Evolutionary conservation across 2,888 invertebrate species (phyloP).

Genomic region (Lithophane semibrunnea): DNA sequence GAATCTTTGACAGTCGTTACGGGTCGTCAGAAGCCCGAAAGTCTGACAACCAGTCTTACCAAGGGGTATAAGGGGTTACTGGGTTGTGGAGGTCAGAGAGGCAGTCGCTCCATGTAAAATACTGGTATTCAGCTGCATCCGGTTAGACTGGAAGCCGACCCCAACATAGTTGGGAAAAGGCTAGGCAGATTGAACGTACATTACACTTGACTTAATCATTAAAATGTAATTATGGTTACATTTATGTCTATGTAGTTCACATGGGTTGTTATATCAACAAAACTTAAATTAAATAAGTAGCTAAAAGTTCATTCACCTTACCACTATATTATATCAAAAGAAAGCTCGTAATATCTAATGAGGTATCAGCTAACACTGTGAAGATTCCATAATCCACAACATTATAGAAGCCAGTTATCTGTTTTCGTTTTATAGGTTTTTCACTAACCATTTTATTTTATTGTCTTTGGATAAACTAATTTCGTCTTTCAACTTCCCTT

Average conservation of each 20-base stretch:
- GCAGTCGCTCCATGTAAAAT: too few relatives aligned
- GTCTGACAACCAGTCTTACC: too few relatives aligned
- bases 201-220: conserved; percentile 7
- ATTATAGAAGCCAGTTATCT: conserved; percentile 4
- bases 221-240: conserved; percentile 32
- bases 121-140: too few relatives aligned
- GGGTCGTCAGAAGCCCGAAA: too few relatives aligned
- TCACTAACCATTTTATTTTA: conserved; percentile 47
- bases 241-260: not conserved
- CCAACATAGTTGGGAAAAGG: too few relatives aligned
- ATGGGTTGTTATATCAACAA: not conserved
- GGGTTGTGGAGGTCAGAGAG: too few relatives aligned
- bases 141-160: too few relatives aligned
- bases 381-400: conserved; percentile 13
- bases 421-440: conserved; percentile 37
- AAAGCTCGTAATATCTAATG: conserved; percentile 1
- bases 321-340: not conserved
- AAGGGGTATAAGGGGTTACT: too few relatives aligned
- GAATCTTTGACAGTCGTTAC: too few relatives aligned
- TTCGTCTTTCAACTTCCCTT: conserved; percentile 13
- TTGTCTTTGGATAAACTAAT: conserved; percentile 43
- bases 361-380: not conserved
- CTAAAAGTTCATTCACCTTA: not conserved
- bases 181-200: too few relatives aligned
- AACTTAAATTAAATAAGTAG: not conserved